These are phyloP conservation scores for Aselliscus stoliczkanus DNA, from an alignment of 2,797 vertebrate species.

Conservation along the genomic window DNA sequence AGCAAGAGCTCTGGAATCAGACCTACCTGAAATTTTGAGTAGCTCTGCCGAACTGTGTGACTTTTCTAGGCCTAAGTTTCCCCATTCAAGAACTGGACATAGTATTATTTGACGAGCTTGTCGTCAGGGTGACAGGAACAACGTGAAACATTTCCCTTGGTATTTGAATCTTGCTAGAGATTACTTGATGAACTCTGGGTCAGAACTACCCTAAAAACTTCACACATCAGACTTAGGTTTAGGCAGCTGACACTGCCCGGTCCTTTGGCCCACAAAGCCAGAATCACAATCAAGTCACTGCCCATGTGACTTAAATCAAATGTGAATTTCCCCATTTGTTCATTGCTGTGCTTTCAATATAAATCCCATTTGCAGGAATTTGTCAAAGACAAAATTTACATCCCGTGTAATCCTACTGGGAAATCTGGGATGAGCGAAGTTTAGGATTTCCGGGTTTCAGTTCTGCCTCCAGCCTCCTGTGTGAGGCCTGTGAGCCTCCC, in stretches of 20 bases:
- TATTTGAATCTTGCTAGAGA: background rate
- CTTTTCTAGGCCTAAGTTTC: background rate
- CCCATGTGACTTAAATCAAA: background rate
- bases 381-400: background rate
- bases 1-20: background rate
- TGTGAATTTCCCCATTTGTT: background rate
- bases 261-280: background rate
- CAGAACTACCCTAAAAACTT: background rate
- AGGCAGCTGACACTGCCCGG: background rate
- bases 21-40: background rate
- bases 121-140: background rate
- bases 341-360: background rate
- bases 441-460: background rate
- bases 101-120: background rate
- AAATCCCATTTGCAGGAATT: background rate
- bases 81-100: background rate
- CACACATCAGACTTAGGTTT: background rate
- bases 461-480: background rate
- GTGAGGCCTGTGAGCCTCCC: rapidly evolving
- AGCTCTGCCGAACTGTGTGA: background rate
- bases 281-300: background rate
- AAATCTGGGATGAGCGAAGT: background rate
- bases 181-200: background rate
- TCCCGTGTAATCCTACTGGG: background rate
- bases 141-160: background rate